phyloP scores from a whole-genome alignment of 1,140 invertebrate species.

The Contarinia nasturtii region DNA sequence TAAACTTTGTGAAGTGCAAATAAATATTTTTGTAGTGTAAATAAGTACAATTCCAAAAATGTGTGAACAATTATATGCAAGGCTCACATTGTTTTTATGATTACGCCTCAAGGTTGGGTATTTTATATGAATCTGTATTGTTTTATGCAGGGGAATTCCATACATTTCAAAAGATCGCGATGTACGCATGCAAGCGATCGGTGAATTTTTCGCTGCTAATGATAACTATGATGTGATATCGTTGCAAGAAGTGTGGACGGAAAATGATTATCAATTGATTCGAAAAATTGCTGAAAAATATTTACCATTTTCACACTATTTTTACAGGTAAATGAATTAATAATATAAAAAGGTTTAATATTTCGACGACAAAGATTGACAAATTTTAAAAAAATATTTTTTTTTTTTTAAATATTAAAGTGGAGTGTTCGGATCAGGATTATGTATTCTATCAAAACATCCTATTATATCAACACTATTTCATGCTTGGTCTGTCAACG shows the following conservation, averaged over 20 bases:
- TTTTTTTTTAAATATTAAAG: slow-evolving; percentile 26
- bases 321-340: slow-evolving; percentile 50
- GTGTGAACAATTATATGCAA: too few species aligned
- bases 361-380: neutral
- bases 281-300: slow-evolving; percentile 33
- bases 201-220: slow-evolving; percentile 37
- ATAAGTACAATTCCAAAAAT: too few species aligned
- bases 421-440: slow-evolving; percentile 78
- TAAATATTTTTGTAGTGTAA: too few species aligned
- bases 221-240: slow-evolving; percentile 73
- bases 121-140: too few species aligned
- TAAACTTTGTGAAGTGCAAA: too few species aligned
- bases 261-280: slow-evolving; percentile 54
- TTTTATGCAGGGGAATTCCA: slow-evolving; percentile 58
- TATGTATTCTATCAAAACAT: slow-evolving; percentile 78
- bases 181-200: slow-evolving; percentile 61
- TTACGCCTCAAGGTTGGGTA: too few species aligned
- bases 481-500: slow-evolving; percentile 87
- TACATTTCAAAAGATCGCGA: slow-evolving; percentile 55
- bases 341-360: neutral
- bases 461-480: slow-evolving; percentile 77
- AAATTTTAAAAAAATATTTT: slow-evolving; percentile 1
- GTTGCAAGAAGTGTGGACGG: slow-evolving; percentile 82
- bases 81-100: too few species aligned
- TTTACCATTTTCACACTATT: slow-evolving; percentile 81